Base-by-base conservation (phyloP, 2,113 vertebrate species). In the Channa argus region DNA sequence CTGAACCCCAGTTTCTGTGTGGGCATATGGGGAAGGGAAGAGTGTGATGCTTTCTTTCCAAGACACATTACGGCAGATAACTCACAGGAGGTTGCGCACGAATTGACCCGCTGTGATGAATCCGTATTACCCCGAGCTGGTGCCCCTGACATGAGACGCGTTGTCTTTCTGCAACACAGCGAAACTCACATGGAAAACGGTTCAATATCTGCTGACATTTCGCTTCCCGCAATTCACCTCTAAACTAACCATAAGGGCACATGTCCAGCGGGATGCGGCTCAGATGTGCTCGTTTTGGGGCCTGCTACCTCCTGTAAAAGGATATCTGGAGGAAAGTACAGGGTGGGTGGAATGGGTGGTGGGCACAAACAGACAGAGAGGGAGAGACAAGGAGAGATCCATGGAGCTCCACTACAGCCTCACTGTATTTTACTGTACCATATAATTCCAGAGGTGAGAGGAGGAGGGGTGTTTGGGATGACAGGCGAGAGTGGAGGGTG, bases 361-460 rank as follows among this genome's bases (percentile, higher is more conserved):
- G 24, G 58, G 44, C 41, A 54, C 62, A 63, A 63, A 55, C 46
- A 59, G 11, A 61, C 67, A 55, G 54, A 76, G 64, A 63, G 43
- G 50, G 59, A 64, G 60, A 54, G 60, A 54, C 46, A 54, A 24
- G 49, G 62, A 63, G 51, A 83, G 41, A 53, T 68, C 71, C 62
- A 83, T 75, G 77, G 82, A 68, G 84, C 67, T 78, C 59, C 67
- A 77, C 67, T 74, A 70, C 69, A 83, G 56, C 14, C 70, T 77
- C 60, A 46, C 75, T 67, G 72, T 63, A 77, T 24, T 85, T 83
- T 73, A 72, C 49, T 70, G 74, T 79, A 58, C 68, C 74, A 4
- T 80, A 87, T 88, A 78, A 88, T 82, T 72, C 36, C 63, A 53
- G 74, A 86, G 79, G 82, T 70, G 70, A 82, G 73, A 61, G 50